A percentile compares a stretch with the other conserved stretches of the same genome.
These are phyloP conservation scores for Dryocosmus kuriphilus DNA, from an alignment of 2,888 invertebrate species.

Conservation along the genomic window DNA sequence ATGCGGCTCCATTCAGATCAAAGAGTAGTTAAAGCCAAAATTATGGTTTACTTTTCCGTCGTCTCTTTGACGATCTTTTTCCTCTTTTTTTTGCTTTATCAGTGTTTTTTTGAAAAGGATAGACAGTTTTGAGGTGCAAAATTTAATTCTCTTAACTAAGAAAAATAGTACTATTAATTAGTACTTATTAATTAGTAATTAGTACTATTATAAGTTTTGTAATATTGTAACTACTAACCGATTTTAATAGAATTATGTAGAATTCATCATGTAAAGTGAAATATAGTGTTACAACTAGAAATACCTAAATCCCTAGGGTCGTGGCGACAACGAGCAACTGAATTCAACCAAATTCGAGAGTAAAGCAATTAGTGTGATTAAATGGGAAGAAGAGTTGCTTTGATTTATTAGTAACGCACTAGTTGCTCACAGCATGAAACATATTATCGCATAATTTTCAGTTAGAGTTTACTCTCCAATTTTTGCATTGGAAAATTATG, in stretches of 20 bases:
- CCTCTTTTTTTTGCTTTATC: background rate
- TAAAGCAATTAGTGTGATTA: slow-evolving; percentile 73
- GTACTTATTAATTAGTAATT: no score
- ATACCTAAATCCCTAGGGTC: slow-evolving; percentile 54
- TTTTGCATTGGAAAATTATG: background rate
- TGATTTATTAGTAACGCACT: slow-evolving; percentile 66
- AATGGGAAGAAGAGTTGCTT: slow-evolving; percentile 61
- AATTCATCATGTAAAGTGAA: slow-evolving; percentile 49
- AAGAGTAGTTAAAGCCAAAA: slow-evolving; percentile 15
- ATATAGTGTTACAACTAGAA: slow-evolving; percentile 45
- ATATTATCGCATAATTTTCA: slow-evolving; percentile 17
- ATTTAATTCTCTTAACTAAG: no score
- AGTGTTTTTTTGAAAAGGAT: background rate
- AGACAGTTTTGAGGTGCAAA: background rate
- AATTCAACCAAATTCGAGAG: slow-evolving; percentile 72
- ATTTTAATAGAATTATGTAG: background rate
- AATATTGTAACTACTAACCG: background rate
- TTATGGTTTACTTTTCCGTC: slow-evolving; percentile 16
- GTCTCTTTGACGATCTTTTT: slow-evolving; percentile 2
- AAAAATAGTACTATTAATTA: no score
- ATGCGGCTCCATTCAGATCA: background rate
- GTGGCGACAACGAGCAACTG: slow-evolving; percentile 59
- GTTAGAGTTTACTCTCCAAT: background rate
- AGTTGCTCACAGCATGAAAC: slow-evolving; percentile 44
- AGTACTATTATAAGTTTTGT: background rate